These are phyloP conservation scores for Sminthurides aquaticus DNA, from an alignment of 2,888 invertebrate genomes.

Conservation along the genomic window DNA sequence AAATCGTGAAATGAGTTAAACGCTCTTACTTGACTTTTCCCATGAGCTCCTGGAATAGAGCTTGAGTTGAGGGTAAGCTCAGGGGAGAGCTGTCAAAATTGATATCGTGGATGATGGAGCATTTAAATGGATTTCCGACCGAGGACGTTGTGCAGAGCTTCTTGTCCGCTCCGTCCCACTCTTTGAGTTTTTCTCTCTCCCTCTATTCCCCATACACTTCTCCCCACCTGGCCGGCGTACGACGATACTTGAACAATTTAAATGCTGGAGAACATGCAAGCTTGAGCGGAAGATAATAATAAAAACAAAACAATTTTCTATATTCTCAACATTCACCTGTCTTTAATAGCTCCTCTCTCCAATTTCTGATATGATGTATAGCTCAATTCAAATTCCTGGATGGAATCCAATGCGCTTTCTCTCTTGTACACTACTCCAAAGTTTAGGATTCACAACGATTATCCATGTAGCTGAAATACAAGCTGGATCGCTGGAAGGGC, in stretches of 20 bases:
- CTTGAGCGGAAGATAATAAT: constrained; percentile 1
- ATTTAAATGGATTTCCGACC: constrained; percentile 8
- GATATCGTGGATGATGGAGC: constrained; percentile 6
- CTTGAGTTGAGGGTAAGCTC: no score
- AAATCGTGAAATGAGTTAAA: no score
- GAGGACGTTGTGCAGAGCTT: neutral
- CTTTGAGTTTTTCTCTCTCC: neutral
- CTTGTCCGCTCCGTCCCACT: neutral
- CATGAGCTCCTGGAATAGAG: no score
- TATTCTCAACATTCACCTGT: constrained; percentile 1
- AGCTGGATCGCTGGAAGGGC: no score
- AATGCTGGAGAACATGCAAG: constrained; percentile 1
- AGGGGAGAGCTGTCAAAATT: constrained; percentile 8
- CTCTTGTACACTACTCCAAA: no score
- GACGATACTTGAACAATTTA: neutral
- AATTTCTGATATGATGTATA: neutral
- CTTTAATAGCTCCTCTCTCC: neutral
- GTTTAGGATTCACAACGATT: no score
- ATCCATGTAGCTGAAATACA: no score
- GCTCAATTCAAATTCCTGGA: constrained; percentile 2
- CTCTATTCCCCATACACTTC: neutral
- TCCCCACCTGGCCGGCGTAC: neutral
- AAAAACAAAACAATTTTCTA: constrained; percentile 6
- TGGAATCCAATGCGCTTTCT: neutral
- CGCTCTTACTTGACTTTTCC: no score